Base-by-base conservation (phyloP, 2,797 vertebrate genomes). In the Crocidura indochinensis region DNA sequence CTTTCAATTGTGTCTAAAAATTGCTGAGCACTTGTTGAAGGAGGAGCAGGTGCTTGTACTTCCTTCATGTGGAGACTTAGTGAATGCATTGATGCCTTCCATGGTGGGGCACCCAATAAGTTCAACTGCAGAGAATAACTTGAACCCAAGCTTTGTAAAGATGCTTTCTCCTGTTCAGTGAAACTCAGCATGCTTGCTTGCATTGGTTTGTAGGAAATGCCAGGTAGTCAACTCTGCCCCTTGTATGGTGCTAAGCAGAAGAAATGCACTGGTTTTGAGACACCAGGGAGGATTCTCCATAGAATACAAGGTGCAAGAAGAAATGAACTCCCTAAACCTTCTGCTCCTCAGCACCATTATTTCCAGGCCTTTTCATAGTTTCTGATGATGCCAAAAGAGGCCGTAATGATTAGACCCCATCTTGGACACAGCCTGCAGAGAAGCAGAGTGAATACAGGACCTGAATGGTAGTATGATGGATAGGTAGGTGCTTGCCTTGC, bases 1-100 rank as follows among this genome's bases (percentile, higher is more conserved):
- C 72, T 94, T 96, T 90, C 62, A 56, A 69, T 79, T 90, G 86
- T 44, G 20, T 82, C 91, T 84, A 93, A 94, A 94, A 95, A 90
- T 91, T 96, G 81, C 71, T 75, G 77, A 29, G 53, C 71, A 67
- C 80, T 93, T 91, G 81, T 76, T 87, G 73, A 90, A 93, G 87
- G 72, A n/a, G 14, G 85, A 73, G 76, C 94, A 95, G 96, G 95
- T 94, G 90, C 51, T 44, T 7, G 1, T 46, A n/a, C 51, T 27
- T 60, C 71, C 22, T 27, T 84, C 69, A 67, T 64, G 24, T 77
- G 74, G 53, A 22, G 83, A 82, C 56, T 86, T 68, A 76, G 44
- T 86, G 85, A 90, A n/a, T 88, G 24, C 10, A 38, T 67, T 64
- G n/a, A n/a, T 75, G 29, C 12, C 91, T 71, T 81, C 49, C 44